Evolutionary conservation across 2,113 vertebrate species (phyloP).

Genomic region (Alexandromys fortis): DNA sequence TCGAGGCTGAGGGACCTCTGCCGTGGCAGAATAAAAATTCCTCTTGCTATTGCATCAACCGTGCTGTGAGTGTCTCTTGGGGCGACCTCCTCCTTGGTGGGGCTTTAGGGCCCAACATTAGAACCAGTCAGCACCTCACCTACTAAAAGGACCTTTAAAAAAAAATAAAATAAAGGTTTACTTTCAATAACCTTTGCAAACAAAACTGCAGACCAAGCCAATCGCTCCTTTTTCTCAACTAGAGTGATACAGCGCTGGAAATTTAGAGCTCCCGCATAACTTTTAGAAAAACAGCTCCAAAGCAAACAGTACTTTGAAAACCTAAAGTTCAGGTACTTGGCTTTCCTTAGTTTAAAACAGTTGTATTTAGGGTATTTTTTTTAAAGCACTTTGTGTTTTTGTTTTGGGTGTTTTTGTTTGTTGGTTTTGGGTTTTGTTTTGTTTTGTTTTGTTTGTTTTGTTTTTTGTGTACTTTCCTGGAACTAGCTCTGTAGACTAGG

Average conservation of each 20-base stretch:
- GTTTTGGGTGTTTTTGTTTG: not conserved
- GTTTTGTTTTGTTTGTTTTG: too few relatives aligned
- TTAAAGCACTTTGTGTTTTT: slow-evolving; percentile 9
- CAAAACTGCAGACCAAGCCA: slow-evolving; percentile 23
- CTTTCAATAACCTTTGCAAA: slow-evolving; percentile 1
- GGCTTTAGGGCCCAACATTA: too few relatives aligned
- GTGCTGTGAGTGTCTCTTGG: too few relatives aligned
- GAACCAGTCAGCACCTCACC: not conserved
- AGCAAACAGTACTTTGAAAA: slow-evolving; percentile 51
- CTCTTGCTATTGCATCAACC: too few relatives aligned
- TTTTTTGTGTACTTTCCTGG: not conserved
- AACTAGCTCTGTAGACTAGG: not conserved
- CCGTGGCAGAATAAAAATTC: too few relatives aligned
- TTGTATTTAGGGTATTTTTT: not conserved
- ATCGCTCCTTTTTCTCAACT: slow-evolving; percentile 17
- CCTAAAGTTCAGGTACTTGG: not conserved
- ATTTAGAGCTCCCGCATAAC: slow-evolving; percentile 19
- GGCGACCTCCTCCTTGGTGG: too few relatives aligned
- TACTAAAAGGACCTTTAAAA: not conserved
- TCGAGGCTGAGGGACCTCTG: too few relatives aligned
- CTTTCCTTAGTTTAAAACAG: slow-evolving; percentile 57
- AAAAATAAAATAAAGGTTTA: not conserved
- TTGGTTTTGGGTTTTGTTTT: not conserved
- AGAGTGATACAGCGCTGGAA: slow-evolving; percentile 20
- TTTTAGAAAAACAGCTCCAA: slow-evolving; percentile 49